phyloP scores from a whole-genome alignment of 92 coral and sea anemone genomes.

The Plumapathes pennacea region DNA sequence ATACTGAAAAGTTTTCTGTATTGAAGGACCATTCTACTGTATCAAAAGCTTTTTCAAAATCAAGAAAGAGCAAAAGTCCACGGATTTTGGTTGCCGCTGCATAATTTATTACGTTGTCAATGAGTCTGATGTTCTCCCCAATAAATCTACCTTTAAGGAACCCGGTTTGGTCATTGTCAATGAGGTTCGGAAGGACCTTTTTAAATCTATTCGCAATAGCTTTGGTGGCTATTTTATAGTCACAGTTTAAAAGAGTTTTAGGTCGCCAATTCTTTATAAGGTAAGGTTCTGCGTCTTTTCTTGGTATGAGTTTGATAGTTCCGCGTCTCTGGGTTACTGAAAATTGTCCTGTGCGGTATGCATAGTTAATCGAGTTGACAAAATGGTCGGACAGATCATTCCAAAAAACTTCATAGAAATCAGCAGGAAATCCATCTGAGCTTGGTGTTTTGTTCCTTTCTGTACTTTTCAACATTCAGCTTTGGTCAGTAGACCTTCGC shows the following conservation, averaged over 20 bases:
- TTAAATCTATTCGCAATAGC: slow-evolving; percentile 28
- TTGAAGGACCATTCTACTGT: slow-evolving; percentile 7
- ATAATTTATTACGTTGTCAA: not conserved
- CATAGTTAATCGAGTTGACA: slow-evolving; percentile 27
- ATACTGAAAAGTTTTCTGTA: slow-evolving; percentile 6
- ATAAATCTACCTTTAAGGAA: slow-evolving; percentile 25
- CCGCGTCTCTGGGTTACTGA: slow-evolving; percentile 40
- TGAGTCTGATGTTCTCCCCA: not conserved
- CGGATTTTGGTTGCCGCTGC: not conserved
- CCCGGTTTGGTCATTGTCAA: slow-evolving; percentile 30
- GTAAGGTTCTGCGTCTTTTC: slow-evolving; percentile 32
- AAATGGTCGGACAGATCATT: slow-evolving; percentile 1
- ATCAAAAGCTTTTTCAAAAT: slow-evolving; percentile 18
- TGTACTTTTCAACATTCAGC: too few species aligned
- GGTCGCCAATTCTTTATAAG: slow-evolving; percentile 34
- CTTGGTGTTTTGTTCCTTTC: too few species aligned
- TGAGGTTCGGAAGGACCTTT: slow-evolving; percentile 15
- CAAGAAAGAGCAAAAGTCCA: slow-evolving; percentile 1
- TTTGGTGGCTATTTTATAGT: slow-evolving; percentile 27
- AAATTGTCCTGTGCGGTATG: slow-evolving; percentile 25
- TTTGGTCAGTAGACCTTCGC: too few species aligned
- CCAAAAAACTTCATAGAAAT: too few species aligned
- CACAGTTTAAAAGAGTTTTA: slow-evolving; percentile 28
- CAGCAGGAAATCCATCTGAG: too few species aligned
- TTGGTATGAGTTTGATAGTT: slow-evolving; percentile 23